Conservation (phyloP, 1,140 invertebrate species). For the Drosophila bipectinata region DNA sequence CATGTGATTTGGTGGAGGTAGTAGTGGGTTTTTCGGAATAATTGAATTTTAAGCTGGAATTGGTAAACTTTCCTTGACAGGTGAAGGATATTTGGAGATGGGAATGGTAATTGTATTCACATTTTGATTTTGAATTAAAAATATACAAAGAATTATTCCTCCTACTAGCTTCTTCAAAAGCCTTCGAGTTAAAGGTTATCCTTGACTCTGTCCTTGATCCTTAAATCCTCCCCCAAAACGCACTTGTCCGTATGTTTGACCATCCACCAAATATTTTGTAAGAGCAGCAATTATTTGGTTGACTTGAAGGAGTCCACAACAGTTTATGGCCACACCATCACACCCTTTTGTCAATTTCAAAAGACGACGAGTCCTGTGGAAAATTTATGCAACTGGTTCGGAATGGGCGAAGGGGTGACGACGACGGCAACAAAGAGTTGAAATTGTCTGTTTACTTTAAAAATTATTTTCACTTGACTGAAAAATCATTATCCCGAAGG, state of each 20-base stretch:
- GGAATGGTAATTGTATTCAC: no score
- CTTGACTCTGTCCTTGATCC: neutral
- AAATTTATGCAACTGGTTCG: slow-evolving; percentile 68
- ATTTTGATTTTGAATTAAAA: neutral
- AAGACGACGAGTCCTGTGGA: slow-evolving; percentile 50
- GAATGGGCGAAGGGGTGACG: neutral
- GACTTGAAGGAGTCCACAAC: slow-evolving; percentile 45
- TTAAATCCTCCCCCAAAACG: slow-evolving; percentile 8
- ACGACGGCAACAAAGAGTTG: slow-evolving; percentile 51
- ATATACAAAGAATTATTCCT: no score
- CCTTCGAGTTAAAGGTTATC: neutral
- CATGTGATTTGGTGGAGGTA: neutral
- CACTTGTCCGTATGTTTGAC: slow-evolving; percentile 13
- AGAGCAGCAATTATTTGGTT: slow-evolving; percentile 64
- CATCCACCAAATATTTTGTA: slow-evolving; percentile 19
- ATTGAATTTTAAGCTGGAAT: slow-evolving; percentile 11
- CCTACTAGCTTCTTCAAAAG: no score
- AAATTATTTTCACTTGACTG: slow-evolving; percentile 83
- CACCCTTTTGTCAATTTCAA: slow-evolving; percentile 15
- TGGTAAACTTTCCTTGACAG: slow-evolving; percentile 18
- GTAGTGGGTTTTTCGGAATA: slow-evolving; percentile 3
- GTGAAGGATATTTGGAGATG: neutral
- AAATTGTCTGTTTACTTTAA: slow-evolving; percentile 76
- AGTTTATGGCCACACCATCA: slow-evolving; percentile 15
- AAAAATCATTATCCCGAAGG: slow-evolving; percentile 82